Evolutionary conservation across 2,113 vertebrate genomes (phyloP).

Genomic region (Aegithalos caudatus): DNA sequence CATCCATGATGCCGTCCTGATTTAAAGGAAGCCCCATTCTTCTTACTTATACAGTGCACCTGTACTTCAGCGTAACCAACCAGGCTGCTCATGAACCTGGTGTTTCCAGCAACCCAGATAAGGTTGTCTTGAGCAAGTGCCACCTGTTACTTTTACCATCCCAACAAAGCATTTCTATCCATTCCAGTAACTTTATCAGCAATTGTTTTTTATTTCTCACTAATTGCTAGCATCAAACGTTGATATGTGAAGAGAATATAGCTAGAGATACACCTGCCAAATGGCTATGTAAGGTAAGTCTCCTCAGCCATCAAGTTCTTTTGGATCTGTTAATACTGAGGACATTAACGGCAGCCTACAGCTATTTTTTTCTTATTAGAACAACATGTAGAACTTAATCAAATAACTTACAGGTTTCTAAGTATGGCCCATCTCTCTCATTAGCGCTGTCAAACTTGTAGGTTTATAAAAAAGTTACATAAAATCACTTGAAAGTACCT

Average conservation of each 20-base stretch:
- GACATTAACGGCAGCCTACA: background rate
- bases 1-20: fast-evolving
- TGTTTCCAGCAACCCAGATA: background rate
- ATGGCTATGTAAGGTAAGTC: background rate
- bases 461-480: background rate
- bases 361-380: background rate
- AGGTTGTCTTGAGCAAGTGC: background rate
- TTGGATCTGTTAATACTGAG: background rate
- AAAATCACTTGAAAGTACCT: background rate
- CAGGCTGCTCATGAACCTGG: background rate
- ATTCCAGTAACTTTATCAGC: background rate
- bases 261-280: background rate
- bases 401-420: background rate
- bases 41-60: background rate
- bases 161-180: background rate
- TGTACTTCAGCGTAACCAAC: background rate
- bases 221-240: background rate
- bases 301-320: background rate
- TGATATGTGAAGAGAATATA: background rate
- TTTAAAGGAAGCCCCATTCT: background rate
- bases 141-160: background rate
- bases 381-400: background rate
- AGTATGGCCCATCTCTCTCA: background rate
- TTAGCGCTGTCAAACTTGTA: background rate
- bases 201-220: background rate